These are phyloP conservation scores for Heliconius aoede DNA, from an alignment of 2,888 invertebrate species.

Conservation along the genomic window DNA sequence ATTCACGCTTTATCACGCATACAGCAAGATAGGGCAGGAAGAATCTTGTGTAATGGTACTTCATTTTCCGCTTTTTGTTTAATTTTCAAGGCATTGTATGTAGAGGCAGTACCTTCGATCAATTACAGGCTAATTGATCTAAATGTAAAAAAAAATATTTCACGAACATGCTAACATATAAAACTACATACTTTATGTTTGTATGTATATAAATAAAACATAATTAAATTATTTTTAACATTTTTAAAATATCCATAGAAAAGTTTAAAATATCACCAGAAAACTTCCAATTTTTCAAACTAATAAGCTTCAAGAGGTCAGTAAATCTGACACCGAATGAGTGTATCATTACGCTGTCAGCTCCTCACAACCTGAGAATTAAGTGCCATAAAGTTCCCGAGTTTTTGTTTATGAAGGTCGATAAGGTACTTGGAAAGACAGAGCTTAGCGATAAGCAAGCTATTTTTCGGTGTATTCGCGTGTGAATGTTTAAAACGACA, in stretches of 20 bases:
- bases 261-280: neutral
- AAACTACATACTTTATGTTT: too few species aligned
- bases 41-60: too few species aligned
- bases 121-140: too few species aligned
- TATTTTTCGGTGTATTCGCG: neutral
- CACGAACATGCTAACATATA: too few species aligned
- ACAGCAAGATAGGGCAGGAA: neutral
- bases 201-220: too few species aligned
- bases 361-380: constrained; percentile 28
- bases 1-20: neutral
- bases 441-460: constrained; percentile 26
- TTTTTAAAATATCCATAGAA: neutral
- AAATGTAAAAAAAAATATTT: neutral
- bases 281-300: neutral
- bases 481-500: neutral
- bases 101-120: too few species aligned
- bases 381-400: constrained; percentile 27
- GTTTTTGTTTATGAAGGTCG: constrained; percentile 30
- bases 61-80: neutral
- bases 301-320: constrained; percentile 4
- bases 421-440: constrained; percentile 22
- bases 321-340: constrained; percentile 7
- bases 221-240: too few species aligned
- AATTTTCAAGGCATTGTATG: too few species aligned
- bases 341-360: constrained; percentile 24